phyloP scores from a whole-genome alignment of 2,888 invertebrate genomes.

The Caenorhabditis sp. region DNA sequence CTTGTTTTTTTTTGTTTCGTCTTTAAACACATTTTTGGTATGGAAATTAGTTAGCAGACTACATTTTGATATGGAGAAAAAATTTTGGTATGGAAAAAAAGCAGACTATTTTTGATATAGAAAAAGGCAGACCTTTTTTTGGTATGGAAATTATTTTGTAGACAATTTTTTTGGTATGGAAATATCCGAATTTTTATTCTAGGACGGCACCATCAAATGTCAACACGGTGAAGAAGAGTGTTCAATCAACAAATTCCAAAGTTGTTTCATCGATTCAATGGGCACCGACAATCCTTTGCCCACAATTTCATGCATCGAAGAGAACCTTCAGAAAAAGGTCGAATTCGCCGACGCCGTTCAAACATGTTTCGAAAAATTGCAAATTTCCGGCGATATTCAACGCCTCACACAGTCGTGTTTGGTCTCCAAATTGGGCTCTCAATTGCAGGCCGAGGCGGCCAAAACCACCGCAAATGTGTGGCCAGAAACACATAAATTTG shows the following conservation, averaged over 20 bases:
- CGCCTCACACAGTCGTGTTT: conserved; percentile 54
- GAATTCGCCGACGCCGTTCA: conserved; percentile 51
- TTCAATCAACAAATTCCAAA: conserved; percentile 60
- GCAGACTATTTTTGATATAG: too few species aligned
- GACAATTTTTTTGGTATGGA: background rate
- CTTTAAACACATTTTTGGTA: too few species aligned
- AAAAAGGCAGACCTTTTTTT: too few species aligned
- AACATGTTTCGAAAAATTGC: conserved; percentile 52
- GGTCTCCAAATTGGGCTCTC: conserved; percentile 52
- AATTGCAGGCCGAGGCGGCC: conserved; percentile 59
- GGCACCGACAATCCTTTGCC: conserved; percentile 53
- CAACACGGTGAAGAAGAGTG: conserved; percentile 68
- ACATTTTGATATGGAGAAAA: too few species aligned
- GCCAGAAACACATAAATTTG: conserved; percentile 56
- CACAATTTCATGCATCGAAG: conserved; percentile 58
- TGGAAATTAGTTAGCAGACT: too few species aligned
- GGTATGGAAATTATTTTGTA: too few species aligned
- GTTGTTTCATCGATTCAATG: conserved; percentile 56
- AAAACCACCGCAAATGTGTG: conserved; percentile 52
- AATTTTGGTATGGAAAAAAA: too few species aligned
- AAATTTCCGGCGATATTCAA: conserved; percentile 48
- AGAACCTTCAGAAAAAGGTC: conserved; percentile 28
- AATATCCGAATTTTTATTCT: conserved; percentile 5
- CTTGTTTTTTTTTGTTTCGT: too few species aligned
- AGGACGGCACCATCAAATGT: conserved; percentile 59